Evolutionary conservation across 2,113 vertebrate genomes (phyloP).

Genomic region (Pagrus major): DNA sequence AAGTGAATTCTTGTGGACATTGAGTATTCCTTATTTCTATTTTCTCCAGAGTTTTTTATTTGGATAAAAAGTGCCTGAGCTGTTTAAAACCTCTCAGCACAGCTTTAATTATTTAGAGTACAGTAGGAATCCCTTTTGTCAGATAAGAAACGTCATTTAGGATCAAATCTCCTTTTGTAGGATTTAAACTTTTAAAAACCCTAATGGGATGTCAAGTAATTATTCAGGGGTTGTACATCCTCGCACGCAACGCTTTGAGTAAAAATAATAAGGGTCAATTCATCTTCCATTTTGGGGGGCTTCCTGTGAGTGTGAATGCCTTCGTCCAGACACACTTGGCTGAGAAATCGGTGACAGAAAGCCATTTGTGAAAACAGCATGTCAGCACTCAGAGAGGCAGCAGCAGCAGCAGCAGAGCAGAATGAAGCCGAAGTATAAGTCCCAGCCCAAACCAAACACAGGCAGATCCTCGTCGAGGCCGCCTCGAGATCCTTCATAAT

Average conservation of each 20-base stretch:
- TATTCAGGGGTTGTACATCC: constrained; percentile 15
- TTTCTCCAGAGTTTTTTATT: background rate
- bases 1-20: no score
- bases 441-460: constrained; percentile 14
- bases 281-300: background rate
- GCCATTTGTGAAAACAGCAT: constrained; percentile 44
- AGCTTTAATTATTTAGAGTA: background rate
- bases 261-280: background rate
- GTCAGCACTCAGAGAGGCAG: constrained; percentile 14
- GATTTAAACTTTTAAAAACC: background rate
- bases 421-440: background rate
- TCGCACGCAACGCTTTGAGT: background rate
- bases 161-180: background rate
- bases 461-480: constrained; percentile 26
- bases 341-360: constrained; percentile 30
- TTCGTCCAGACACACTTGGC: background rate
- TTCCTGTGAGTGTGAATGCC: background rate
- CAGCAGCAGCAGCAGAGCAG: background rate
- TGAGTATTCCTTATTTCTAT: background rate
- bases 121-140: background rate
- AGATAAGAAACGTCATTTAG: background rate
- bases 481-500: constrained; percentile 44
- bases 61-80: background rate
- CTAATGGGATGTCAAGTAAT: background rate
- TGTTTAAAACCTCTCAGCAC: background rate